Base-by-base conservation (phyloP, 2,113 vertebrate genomes). In the Crotophaga sulcirostris region DNA sequence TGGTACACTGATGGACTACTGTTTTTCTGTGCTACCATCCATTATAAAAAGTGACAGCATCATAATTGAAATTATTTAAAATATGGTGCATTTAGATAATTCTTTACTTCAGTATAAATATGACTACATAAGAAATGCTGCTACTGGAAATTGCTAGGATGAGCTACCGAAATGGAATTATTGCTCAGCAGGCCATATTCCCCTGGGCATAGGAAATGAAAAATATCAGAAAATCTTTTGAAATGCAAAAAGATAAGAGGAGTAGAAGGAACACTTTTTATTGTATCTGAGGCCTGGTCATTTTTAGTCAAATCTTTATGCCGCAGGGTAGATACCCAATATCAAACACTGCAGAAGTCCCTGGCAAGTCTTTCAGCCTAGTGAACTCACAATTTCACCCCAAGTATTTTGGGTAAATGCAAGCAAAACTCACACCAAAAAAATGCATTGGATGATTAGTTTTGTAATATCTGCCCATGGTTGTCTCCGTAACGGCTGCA, bases 1-100 rank as follows among this genome's bases (percentile, higher is more conserved):
- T 79, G 73, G 54, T 74, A 90, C 70, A 70, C 24, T 95, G 90
- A 96, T 93, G 51, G 60, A 93, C 89, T 96, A 63, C 84, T 95
- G 69, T 94, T 94, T 85, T 85, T 24, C 67, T 91, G 11, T 51
- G 56, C 59, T 90, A 58, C 44, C 44, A 93, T 96, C 75, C 44
- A 15, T 97, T 95, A 90, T 63, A 80, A 69, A 74, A 93, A 93
- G 40, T 58, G 89, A 78, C 87, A 95, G 87, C 70, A 94, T 68
- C 75, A 81, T 97, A 96, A 96, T n/a, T 89, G 87, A 94, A 96
- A 91, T 93, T 84, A 91, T 89, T 96, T 96, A 83, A 94, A 95
- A 95, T 94, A 88, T 64, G 72, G 79, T 88, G 67, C 84, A 84
- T 95, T 92, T 89, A 88, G 87, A 84, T 91, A 90, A 84, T 96